Conservation (phyloP, 2,113 vertebrate species). For the Cebidichthys violaceus region DNA sequence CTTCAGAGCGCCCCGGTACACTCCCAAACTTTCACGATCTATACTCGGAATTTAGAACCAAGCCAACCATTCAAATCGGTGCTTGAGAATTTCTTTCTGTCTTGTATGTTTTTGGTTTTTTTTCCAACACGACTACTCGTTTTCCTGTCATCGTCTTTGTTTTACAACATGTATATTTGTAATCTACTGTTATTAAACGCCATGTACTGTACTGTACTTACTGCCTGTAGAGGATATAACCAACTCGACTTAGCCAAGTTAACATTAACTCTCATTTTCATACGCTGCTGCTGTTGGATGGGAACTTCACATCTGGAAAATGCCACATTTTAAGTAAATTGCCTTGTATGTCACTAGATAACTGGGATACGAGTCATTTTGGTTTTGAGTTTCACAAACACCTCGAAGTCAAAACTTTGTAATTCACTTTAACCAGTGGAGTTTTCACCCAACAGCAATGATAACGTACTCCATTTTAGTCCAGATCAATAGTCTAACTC, state of each 20-base stretch:
- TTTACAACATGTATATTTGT: slow-evolving; percentile 27
- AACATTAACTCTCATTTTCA: neutral
- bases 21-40: slow-evolving; percentile 4
- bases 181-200: slow-evolving; percentile 48
- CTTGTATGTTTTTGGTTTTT: neutral
- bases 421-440: neutral
- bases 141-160: neutral
- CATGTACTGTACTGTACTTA: slow-evolving; percentile 59
- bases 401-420: neutral
- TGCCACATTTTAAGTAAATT: slow-evolving; percentile 13
- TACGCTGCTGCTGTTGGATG: neutral
- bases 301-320: neutral
- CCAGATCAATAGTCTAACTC: slow-evolving; percentile 15
- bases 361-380: neutral
- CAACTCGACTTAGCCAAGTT: slow-evolving; percentile 35
- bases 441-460: neutral
- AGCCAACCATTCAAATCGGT: slow-evolving; percentile 40
- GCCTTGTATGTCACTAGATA: neutral
- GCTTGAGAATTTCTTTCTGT: slow-evolving; percentile 41
- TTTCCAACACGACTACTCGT: neutral
- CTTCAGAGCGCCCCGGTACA: neutral
- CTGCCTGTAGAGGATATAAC: slow-evolving; percentile 67
- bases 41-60: slow-evolving; percentile 1
- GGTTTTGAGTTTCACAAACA: neutral
- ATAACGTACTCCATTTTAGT: slow-evolving; percentile 3